A percentile compares a stretch with the other conserved stretches of the same genome.
Conservation (phyloP, 1,140 invertebrate genomes). For the Drosophila triauraria region DNA sequence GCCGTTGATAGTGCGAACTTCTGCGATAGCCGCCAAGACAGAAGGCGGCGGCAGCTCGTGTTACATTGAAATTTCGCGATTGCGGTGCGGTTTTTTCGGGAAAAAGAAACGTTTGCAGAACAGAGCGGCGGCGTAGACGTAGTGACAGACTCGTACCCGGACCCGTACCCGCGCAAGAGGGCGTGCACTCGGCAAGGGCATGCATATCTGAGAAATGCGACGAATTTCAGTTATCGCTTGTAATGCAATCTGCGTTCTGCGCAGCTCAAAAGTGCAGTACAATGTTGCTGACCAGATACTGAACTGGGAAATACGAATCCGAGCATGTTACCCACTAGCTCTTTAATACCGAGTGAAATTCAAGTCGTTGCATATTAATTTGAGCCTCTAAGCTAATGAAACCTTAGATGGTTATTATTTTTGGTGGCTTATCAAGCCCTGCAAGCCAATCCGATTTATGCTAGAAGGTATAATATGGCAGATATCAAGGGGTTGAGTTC, state of each 20-base stretch:
- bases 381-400: constrained; percentile 15
- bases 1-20: constrained; percentile 57
- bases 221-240: constrained; percentile 54
- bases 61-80: constrained; percentile 39
- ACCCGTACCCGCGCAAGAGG: constrained; percentile 1
- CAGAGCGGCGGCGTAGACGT: constrained; percentile 19
- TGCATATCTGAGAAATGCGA: constrained; percentile 47
- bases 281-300: constrained; percentile 40
- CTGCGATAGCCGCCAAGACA: constrained; percentile 37
- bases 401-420: constrained; percentile 4
- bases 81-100: constrained; percentile 13
- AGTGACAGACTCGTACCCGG: constrained; percentile 8
- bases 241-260: constrained; percentile 56
- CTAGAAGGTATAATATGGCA: not conserved
- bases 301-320: constrained; percentile 6
- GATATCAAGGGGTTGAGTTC: not conserved
- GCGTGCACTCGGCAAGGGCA: constrained; percentile 44
- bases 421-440: not conserved
- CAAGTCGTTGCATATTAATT: constrained; percentile 16
- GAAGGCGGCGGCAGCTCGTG: constrained; percentile 16
- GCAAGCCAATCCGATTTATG: not conserved
- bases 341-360: constrained; percentile 3
- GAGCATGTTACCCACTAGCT: not conserved
- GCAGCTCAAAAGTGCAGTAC: constrained; percentile 25
- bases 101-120: constrained; percentile 46